Evolutionary conservation across 1,140 invertebrate genomes (phyloP), one percentile per base, ranked within the genome.

Genomic region (Aphelinus atriplicis): DNA sequence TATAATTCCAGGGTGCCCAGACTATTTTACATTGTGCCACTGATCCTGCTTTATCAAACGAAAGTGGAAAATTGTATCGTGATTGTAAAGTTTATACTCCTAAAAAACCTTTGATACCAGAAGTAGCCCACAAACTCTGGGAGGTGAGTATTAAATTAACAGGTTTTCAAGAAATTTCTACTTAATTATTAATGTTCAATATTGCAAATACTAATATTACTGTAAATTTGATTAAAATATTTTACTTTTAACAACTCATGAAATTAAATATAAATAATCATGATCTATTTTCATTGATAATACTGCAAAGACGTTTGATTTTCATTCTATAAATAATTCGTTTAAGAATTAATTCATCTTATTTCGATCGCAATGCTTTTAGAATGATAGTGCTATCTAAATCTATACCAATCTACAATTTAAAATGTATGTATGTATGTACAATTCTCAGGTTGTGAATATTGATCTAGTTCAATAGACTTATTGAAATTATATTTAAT

Each of bases 21-120:
- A 95, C 93, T 7, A 89, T 94, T 48, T 83, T 96, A 2, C 92
- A 93, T 83, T 95, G 94, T 82, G 93, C 94, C 4, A 91, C 92
- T 0, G 91, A 92, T 66, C 90, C 92, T 71, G 84, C 87, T 56
- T 83, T 94, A 45, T 88, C 90, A 46, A 89, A 90, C 6, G 89
- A 92, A 80, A 91, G 89, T 47, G 93, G 93, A 43, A 87, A 88
- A 55, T 89, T 93, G 71, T 94, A 95, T 84, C 89, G 92, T n/a
- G 91, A 96, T 84, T 96, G 94, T 81, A 88, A 89, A 55, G 87
- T 89, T 42, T 94, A 91, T 78, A 81, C 85, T n/a, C 90, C 91
- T 7, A 92, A 92, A 79, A 89, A 92, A 60, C 80, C 87, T 60
- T 91, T 94, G 80, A 89, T 91, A 57, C 84, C 90, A 50, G 89